A percentile compares a stretch with the other conserved stretches of the same genome.
phyloP scores from a whole-genome alignment of 2,888 invertebrate genomes.

The Stegophylla sp. region DNA sequence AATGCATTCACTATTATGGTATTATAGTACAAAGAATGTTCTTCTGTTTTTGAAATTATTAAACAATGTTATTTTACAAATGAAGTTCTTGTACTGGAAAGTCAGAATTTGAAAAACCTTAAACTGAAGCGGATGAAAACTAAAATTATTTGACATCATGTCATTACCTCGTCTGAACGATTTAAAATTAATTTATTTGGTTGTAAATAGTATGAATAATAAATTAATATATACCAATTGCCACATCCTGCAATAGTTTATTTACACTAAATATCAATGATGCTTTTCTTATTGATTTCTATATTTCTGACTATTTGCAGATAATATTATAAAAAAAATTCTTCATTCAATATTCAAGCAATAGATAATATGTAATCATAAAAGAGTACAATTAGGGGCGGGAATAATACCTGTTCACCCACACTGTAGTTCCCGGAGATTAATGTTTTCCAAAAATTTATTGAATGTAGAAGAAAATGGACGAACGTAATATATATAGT shows the following conservation, averaged over 20 bases:
- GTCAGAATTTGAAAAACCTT: background rate
- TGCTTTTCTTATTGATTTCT: background rate
- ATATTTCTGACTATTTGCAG: background rate
- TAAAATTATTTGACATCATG: too few relatives aligned
- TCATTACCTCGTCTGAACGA: too few relatives aligned
- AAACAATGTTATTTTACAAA: background rate
- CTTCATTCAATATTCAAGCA: background rate
- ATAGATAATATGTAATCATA: conserved; percentile 48
- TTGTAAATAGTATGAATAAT: conserved; percentile 28
- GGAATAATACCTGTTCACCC: conserved; percentile 59
- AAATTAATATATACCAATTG: background rate
- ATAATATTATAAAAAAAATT: background rate
- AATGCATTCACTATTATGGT: background rate
- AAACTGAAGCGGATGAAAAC: background rate
- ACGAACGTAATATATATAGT: conserved; percentile 23
- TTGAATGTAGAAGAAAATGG: conserved; percentile 49
- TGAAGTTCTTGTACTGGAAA: background rate
- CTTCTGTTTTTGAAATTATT: background rate
- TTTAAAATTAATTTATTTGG: conserved; percentile 22
- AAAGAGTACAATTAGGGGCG: conserved; percentile 57
- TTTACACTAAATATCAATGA: background rate
- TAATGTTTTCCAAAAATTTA: conserved; percentile 55
- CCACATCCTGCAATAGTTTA: background rate
- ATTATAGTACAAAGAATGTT: background rate
- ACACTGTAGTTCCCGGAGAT: conserved; percentile 53